Evolutionary conservation across 2,888 invertebrate species (phyloP), one percentile per base, ranked within the genome.

Genomic region (Dryobota labecula): DNA sequence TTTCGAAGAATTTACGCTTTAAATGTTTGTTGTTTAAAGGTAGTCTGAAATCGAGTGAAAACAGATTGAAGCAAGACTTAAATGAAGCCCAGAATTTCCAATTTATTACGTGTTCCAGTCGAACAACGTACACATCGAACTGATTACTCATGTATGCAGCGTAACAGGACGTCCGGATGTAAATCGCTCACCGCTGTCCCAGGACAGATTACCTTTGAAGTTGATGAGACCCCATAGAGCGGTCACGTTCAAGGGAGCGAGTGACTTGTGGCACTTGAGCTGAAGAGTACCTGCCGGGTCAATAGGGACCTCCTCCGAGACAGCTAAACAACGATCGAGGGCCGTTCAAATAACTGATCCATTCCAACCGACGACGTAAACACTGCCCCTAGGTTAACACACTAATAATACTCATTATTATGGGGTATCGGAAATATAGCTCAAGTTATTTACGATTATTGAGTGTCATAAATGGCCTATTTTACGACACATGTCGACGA

Each of bases 381-480:
- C 81, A 66, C 36, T 8, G 30, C n/a, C 62, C 38, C 38, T 65
- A 49, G 43, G 69, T 65, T 82, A 77, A 77, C 70, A 62, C 56
- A 77, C 73, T 76, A 84, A 71, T 83, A 84, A 76, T 63, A 74
- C 73, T 83, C 76, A 87, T 80, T 87, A 88, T 86, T 78, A 84
- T 76, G 71, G 78, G 63, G 76, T 83, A 82, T 87, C 78, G 84
- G 81, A 76, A 86, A 86, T 86, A 84, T 84, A 76, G 76, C 80
- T 78, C 83, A 78, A 65, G 79, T 82, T 88, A 88, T 90, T 91
- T 91, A 91, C 88, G 90, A 89, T 90, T 89, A 90, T 90, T 84
- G 87, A 78, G 74, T 83, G 82, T 82, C 85, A 87, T 91, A 89
- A 90, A 91, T 85, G 85, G 73, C 64, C 74, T 86, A 76, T 66